Conservation (phyloP, 2,113 vertebrate species). For the Murina feae region DNA sequence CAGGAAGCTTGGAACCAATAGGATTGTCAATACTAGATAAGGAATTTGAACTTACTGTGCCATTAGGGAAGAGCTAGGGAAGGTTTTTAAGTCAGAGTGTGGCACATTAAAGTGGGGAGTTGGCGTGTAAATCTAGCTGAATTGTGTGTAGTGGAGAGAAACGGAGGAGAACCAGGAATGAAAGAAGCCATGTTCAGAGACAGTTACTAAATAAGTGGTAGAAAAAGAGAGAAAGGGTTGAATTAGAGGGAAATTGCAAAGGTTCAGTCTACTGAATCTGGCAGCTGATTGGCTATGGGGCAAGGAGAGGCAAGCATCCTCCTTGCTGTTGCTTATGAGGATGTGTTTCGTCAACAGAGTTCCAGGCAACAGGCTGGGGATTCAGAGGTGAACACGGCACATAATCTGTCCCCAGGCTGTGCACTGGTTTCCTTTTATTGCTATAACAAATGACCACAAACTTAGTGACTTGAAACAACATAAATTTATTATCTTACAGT, state of each 20-base stretch:
- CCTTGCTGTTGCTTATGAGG: not conserved
- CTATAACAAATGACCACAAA: not conserved
- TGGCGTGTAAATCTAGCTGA: not conserved
- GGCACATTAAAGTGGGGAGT: not conserved
- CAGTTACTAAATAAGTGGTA: not conserved
- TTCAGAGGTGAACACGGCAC: not conserved
- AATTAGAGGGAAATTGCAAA: not conserved
- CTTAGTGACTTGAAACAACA: not conserved
- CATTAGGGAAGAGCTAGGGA: not conserved
- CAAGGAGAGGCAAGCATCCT: not conserved
- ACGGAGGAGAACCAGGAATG: not conserved
- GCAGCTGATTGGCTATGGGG: not conserved
- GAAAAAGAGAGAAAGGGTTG: not conserved
- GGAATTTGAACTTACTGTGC: not conserved
- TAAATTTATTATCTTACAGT: not conserved
- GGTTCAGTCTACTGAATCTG: accelerated
- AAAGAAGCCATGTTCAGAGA: not conserved
- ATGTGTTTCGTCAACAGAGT: not conserved
- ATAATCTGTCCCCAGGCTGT: not conserved
- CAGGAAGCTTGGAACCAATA: not conserved
- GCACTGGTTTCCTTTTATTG: not conserved
- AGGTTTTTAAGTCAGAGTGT: not conserved
- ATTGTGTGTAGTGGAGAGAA: not conserved
- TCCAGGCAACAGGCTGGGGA: not conserved
- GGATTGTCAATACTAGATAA: not conserved